Evolutionary conservation across 2,888 invertebrate genomes (phyloP).

Genomic region (Cephus rjabovi): DNA sequence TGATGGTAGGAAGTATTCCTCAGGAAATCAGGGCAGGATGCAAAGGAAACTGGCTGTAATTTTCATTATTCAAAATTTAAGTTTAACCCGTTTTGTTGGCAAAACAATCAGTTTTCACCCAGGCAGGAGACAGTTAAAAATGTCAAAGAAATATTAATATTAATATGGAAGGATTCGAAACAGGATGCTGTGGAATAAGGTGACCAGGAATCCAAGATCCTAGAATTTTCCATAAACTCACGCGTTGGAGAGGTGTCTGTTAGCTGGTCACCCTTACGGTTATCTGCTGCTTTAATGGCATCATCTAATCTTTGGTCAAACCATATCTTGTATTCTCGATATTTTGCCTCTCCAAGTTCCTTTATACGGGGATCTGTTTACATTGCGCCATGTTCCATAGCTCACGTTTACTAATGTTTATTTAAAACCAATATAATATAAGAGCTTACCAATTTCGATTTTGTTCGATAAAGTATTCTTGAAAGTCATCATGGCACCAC

Average conservation of each 20-base stretch:
- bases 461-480: conserved; percentile 80
- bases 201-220: conserved; percentile 11
- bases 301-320: conserved; percentile 85
- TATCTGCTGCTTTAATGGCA: conserved; percentile 84
- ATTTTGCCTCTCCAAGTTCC: conserved; percentile 78
- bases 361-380: conserved; percentile 82
- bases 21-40: too few relatives aligned
- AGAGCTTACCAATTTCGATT: conserved; percentile 79
- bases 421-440: not conserved
- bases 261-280: conserved; percentile 31
- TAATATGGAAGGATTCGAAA: not conserved
- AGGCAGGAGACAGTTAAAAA: not conserved
- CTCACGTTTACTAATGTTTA: not conserved
- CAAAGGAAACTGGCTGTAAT: too few relatives aligned
- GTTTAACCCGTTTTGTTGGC: not conserved
- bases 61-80: not conserved
- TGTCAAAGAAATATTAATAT: not conserved
- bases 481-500: conserved; percentile 77
- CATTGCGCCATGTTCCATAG: conserved; percentile 9
- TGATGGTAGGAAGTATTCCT: too few relatives aligned
- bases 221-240: conserved; percentile 44
- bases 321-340: conserved; percentile 81
- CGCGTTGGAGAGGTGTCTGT: conserved; percentile 43
- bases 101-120: not conserved
- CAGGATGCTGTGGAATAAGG: not conserved